These are phyloP conservation scores for Amblyopsis hoosieri DNA, from an alignment of 2,797 vertebrate genomes.

Conservation along the genomic window DNA sequence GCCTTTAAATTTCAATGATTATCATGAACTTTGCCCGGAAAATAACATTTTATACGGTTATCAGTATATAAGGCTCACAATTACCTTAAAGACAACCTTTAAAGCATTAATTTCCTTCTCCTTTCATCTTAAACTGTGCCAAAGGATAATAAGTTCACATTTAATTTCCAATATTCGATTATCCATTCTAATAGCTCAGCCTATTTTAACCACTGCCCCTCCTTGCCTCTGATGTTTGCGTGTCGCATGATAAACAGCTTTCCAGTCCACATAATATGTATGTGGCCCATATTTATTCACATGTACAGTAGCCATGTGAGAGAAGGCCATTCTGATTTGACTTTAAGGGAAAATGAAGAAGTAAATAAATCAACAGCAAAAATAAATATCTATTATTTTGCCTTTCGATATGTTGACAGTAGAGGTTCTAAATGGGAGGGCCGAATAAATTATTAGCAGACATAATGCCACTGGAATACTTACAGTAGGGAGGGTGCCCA, in stretches of 20 bases:
- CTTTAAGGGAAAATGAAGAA: slow-evolving; percentile 51
- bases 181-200: slow-evolving; percentile 66
- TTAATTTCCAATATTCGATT: slow-evolving; percentile 65
- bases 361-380: slow-evolving; percentile 74
- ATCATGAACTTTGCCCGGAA: slow-evolving; percentile 41
- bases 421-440: slow-evolving; percentile 63
- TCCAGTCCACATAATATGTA: slow-evolving; percentile 71
- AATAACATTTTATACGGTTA: slow-evolving; percentile 39
- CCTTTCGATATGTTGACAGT: slow-evolving; percentile 68
- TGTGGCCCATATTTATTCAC: slow-evolving; percentile 77
- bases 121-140: slow-evolving; percentile 68
- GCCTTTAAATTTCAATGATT: slow-evolving; percentile 20
- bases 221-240: slow-evolving; percentile 74
- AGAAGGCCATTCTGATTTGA: slow-evolving; percentile 62
- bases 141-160: slow-evolving; percentile 65
- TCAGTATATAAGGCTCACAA: background rate
- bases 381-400: slow-evolving; percentile 71
- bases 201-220: slow-evolving; percentile 69
- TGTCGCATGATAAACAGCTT: slow-evolving; percentile 81
- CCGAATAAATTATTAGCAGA: slow-evolving; percentile 80
- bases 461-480: slow-evolving; percentile 79
- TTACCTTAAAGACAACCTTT: slow-evolving; percentile 39
- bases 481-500: slow-evolving; percentile 76
- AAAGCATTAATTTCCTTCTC: slow-evolving; percentile 33
- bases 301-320: slow-evolving; percentile 47